Evolutionary conservation across 2,113 vertebrate species (phyloP).

Genomic region (Actenoides lindsayi): DNA sequence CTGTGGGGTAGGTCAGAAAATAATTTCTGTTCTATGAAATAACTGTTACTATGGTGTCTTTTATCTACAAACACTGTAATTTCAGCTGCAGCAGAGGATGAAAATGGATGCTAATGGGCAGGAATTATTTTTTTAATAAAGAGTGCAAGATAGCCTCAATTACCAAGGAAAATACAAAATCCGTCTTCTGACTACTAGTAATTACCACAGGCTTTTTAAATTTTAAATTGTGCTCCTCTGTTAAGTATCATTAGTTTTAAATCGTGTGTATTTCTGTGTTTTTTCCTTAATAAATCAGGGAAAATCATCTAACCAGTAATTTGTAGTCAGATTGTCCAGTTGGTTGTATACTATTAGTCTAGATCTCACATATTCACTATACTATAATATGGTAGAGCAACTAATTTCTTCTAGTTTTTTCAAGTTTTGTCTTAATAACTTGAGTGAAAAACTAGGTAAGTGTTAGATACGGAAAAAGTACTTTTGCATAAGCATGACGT

Average conservation of each 20-base stretch:
- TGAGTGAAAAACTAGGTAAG: not conserved
- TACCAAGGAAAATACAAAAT: not conserved
- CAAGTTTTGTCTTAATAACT: not conserved
- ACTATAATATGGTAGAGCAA: not conserved
- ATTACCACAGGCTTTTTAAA: not conserved
- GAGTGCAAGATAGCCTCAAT: not conserved
- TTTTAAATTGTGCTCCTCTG: not conserved
- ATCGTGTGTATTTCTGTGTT: not conserved
- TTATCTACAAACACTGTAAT: slow-evolving; percentile 31
- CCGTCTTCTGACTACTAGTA: not conserved
- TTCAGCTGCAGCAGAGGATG: not conserved
- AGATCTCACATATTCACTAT: not conserved
- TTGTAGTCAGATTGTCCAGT: not conserved
- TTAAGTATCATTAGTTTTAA: not conserved
- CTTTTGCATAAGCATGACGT: not conserved
- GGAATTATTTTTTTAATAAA: not conserved
- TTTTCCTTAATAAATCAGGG: not conserved
- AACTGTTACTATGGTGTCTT: slow-evolving; percentile 56
- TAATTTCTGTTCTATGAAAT: slow-evolving; percentile 31
- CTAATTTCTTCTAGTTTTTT: not conserved
- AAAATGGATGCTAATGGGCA: slow-evolving; percentile 42
- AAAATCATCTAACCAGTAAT: not conserved
- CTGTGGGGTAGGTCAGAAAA: slow-evolving; percentile 36
- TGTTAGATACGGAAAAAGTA: not conserved
- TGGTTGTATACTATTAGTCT: not conserved